Evolutionary conservation across 2,113 vertebrate species (phyloP), one percentile per base, ranked within the genome.

Genomic region (Paradoxurus hermaphroditus): DNA sequence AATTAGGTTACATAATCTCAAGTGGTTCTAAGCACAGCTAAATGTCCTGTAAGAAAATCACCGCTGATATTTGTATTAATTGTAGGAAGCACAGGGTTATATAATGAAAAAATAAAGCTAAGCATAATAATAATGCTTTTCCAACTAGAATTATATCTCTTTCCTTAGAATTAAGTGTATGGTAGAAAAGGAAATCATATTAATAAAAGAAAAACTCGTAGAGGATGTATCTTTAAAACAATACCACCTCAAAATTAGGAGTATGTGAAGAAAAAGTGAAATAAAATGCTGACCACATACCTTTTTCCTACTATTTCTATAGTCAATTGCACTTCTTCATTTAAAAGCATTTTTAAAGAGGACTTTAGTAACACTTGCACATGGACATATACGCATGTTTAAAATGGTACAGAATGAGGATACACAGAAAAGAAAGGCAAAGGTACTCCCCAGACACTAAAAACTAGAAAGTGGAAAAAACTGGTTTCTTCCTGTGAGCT

Each of bases 191-290:
- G 10, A 51, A 92, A 78, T 59, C 3, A 72, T 77, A 75, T 13
- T 85, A 8, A 81, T 53, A 16, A 91, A 65, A 89, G 34, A 84
- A 92, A 96, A 94, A 46, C 29, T 49, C 10, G 75, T 56, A 49
- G 36, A 83, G 27, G n/a, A 15, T 65, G 59, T 81, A 34, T 79
- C 34, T 93, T 96, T 90, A 96, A 94, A 79, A 13, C 53, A 70
- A 88, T 93, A 68, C 10, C n/a, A n/a, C 36, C 14, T 7, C 27
- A 3, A 96, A 36, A 94, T 67, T 62, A 73, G 10, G 3, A 59
- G 21, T 25, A 59, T 59, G 21, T 59, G 27, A 86, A 75, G 44
- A 59, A 34, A 84, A 63, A 79, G 29, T 70, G 4, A 79, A 95
- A 72, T 97, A 29, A 79, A 88, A 86, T 36, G 7, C 16, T 12